These are phyloP conservation scores for Azemiops feae DNA, from an alignment of 2,113 vertebrate genomes.

Conservation along the genomic window DNA sequence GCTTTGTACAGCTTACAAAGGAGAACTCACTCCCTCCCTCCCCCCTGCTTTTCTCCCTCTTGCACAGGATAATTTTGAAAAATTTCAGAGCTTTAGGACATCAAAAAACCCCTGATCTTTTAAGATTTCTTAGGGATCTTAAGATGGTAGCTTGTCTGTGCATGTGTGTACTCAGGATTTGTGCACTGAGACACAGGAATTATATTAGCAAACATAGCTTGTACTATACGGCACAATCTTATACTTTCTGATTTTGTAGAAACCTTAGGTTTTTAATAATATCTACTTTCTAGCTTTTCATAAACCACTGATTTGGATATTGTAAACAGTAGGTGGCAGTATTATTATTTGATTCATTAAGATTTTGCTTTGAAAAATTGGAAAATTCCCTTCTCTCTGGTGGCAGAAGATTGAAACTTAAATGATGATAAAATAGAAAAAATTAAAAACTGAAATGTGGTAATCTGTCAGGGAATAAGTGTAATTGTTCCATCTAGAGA, in stretches of 20 bases:
- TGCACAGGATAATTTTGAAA: neutral
- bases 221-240: neutral
- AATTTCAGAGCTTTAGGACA: neutral
- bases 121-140: neutral
- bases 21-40: neutral
- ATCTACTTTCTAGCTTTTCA: neutral
- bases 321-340: slow-evolving; percentile 13
- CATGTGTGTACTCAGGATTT: neutral
- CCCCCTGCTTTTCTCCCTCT: neutral
- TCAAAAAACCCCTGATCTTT: neutral
- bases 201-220: neutral
- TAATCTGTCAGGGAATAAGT: neutral
- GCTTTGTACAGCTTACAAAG: neutral
- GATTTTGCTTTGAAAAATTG: neutral
- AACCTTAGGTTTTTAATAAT: neutral
- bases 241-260: neutral
- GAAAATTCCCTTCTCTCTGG: neutral
- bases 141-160: neutral
- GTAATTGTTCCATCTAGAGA: neutral
- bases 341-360: neutral
- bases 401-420: neutral
- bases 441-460: neutral
- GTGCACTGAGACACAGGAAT: neutral
- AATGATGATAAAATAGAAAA: neutral
- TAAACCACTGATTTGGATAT: neutral